Evolutionary conservation across 2,797 vertebrate genomes (phyloP).

Genomic region (Salarias fasciatus): DNA sequence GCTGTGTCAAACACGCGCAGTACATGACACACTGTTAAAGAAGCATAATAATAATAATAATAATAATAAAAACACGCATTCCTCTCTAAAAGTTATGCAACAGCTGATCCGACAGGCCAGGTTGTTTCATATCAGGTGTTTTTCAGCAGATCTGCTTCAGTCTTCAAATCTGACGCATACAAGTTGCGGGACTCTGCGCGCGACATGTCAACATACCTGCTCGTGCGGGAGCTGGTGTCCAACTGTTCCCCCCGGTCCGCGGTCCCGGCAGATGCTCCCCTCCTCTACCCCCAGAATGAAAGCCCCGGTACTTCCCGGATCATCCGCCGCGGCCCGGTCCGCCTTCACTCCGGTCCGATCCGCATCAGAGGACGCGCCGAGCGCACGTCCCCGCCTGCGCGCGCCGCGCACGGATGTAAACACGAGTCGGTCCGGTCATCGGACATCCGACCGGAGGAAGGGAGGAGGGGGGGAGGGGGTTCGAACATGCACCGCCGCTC

Average conservation of each 20-base stretch:
- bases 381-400: slow-evolving; percentile 14
- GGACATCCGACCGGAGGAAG: slow-evolving; percentile 69
- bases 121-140: too few relatives aligned
- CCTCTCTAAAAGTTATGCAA: too few relatives aligned
- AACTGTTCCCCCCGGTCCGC: not conserved
- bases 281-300: slow-evolving; percentile 8
- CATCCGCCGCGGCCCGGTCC: slow-evolving; percentile 21
- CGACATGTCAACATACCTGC: too few relatives aligned
- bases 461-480: not conserved
- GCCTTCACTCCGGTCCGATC: slow-evolving; percentile 5
- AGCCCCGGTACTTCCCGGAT: slow-evolving; percentile 29
- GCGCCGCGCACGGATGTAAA: slow-evolving; percentile 43
- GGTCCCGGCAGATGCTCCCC: too few relatives aligned
- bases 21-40: too few relatives aligned
- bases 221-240: not conserved
- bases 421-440: slow-evolving; percentile 42
- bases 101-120: too few relatives aligned
- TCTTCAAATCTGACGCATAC: slow-evolving; percentile 44
- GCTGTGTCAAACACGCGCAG: too few relatives aligned
- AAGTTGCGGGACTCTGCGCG: not conserved
- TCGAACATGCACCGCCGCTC: slow-evolving; percentile 8
- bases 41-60: too few relatives aligned
- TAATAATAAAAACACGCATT: too few relatives aligned
- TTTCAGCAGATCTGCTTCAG: too few relatives aligned
- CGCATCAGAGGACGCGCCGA: slow-evolving; percentile 28